Evolutionary conservation across 2,888 invertebrate species (phyloP), one percentile per base, ranked within the genome.

Genomic region (Autographa gamma): DNA sequence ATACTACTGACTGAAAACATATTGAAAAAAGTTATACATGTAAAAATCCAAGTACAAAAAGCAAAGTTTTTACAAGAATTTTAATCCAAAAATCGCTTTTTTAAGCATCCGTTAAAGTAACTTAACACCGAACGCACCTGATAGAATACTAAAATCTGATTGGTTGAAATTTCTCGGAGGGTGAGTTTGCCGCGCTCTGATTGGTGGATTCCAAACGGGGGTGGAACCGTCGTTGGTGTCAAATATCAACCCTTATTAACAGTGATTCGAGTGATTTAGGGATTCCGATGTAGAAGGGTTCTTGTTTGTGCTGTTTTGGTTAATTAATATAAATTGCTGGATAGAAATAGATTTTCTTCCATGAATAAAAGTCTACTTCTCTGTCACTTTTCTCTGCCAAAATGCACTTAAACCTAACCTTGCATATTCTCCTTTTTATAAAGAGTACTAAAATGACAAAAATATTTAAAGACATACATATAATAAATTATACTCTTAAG

Each of bases 181-280:
- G 92, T 93, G 92, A 91, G 91, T 73, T 77, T 56, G 68, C 73
- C 19, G 61, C 63, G 54, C 63, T 77, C 72, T 79, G 84, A 93
- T 93, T 93, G 93, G 93, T 73, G 38, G 82, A 60, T 16, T 11
- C 19, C 31, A 38, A 69, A 78, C 83, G 89, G 91, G 93, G 94
- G 92, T 91, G 93, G 88, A 73, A 68, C 82, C 71, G 74, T 38
- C 69, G 80, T 74, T 66, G 87, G 90, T 90, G 78, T 93, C 92
- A 73, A 71, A 84, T 93, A 91, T 84, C 93, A 83, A 85, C 87
- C 88, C 88, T 90, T 92, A 92, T 90, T 92, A 93, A 90, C 86
- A 81, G 82, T 77, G 86, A 83, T 81, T 76, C 63, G 77, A 89
- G 91, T 93, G 93, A 93, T 93, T 93, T 93, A 92, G 80, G 86